Evolutionary conservation across 1,140 invertebrate species (phyloP), one percentile per base, ranked within the genome.

Genomic region (Lepidurus couesii): DNA sequence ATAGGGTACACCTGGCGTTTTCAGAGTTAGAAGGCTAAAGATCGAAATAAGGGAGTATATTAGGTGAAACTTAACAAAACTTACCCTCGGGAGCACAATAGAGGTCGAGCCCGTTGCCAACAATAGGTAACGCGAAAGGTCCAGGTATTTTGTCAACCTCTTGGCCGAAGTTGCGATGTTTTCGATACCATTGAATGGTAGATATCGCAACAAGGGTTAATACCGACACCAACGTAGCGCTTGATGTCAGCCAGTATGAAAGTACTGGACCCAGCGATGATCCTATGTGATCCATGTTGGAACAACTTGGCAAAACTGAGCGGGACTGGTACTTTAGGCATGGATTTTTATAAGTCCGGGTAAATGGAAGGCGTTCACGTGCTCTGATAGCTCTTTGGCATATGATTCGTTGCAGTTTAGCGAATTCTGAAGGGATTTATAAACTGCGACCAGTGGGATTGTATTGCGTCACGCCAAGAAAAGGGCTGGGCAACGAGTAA

Each of bases 61-160:
- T 53, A 16, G 24, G 42, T 42, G 53, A 21, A 26, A 45, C 42
- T 2, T n/a, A 44, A 34, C 7, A 11, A 53, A 47, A 77, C 42
- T 77, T 45, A n/a, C 42, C 73, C 9, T 75, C 9, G 2, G 43
- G 73, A 13, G 21, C 9, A 13, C 84, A 83, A 26, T 86, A 81
- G 78, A 82, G 77, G 4, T 84, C 74, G 76, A 85, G 81, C 16
- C 85, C 86, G 81, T 90, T 90, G 53, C 89, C 89, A 34, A 90
- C 75, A 26, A 90, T 79, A 0, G 89, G 89, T 7, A 88, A 44
- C 2, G 86, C 81, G 1, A 84, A 84, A 2, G 89, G 89, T 11
- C 90, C 90, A 0, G 87, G 86, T 10, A 88, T 83, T 45, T 83
- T 83, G 74, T 84, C 74, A 24, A 73, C 34, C 13, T 16, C 0